phyloP scores from a whole-genome alignment of 2,113 vertebrate species.

The Jacana jacana region DNA sequence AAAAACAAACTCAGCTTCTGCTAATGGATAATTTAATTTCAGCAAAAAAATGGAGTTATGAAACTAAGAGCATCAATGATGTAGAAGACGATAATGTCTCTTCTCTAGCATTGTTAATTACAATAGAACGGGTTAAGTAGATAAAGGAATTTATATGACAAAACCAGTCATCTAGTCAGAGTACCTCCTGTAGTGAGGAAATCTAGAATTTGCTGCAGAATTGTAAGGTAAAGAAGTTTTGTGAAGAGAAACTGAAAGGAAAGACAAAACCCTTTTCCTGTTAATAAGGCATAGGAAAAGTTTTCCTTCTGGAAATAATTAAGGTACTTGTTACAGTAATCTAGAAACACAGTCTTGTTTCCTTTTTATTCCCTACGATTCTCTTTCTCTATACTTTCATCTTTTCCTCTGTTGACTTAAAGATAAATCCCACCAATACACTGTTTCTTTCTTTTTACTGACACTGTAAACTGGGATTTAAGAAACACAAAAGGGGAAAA shows the following conservation, averaged over 20 bases:
- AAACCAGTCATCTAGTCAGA: neutral
- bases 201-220: neutral
- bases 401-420: neutral
- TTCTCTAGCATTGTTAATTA: neutral
- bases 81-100: neutral
- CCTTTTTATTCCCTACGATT: neutral
- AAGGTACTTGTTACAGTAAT: neutral
- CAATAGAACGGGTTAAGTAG: neutral
- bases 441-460: neutral
- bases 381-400: neutral
- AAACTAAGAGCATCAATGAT: neutral
- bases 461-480: neutral
- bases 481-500: neutral
- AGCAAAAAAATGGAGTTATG: neutral
- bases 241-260: neutral
- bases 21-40: neutral
- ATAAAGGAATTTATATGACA: neutral
- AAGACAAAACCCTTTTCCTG: neutral
- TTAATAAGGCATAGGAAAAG: neutral
- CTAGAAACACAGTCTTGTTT: neutral
- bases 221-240: neutral
- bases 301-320: neutral
- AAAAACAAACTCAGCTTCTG: neutral
- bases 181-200: neutral
- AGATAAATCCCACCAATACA: neutral